Percentiles rank a stretch among this genome's conserved stretches.
These are phyloP conservation scores for Herpetotheres cachinnans DNA, from an alignment of 2,113 vertebrate species.

Conservation along the genomic window DNA sequence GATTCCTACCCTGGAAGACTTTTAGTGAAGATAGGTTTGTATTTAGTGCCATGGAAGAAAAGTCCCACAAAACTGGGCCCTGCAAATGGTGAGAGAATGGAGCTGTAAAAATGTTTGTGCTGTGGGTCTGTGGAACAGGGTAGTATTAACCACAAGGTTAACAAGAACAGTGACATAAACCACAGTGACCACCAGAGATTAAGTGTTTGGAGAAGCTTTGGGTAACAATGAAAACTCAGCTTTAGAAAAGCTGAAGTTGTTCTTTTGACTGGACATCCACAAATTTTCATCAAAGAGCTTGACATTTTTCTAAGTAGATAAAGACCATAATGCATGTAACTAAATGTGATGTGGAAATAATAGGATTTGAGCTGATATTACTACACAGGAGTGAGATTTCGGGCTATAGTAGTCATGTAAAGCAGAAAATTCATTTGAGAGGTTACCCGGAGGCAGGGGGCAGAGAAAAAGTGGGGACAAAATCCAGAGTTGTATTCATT, in stretches of 20 bases:
- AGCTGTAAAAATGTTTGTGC: not conserved
- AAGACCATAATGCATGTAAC: not conserved
- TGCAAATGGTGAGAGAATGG: not conserved
- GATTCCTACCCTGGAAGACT: not conserved
- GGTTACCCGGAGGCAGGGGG: not conserved
- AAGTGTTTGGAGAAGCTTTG: not conserved
- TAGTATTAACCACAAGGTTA: not conserved
- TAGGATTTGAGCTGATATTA: not conserved
- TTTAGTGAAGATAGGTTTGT: not conserved
- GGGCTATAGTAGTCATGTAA: not conserved
- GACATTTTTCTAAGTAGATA: not conserved
- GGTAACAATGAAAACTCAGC: not conserved
- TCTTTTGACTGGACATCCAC: not conserved
- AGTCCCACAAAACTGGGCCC: not conserved
- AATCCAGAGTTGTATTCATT: not conserved
- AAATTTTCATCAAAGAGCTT: not conserved
- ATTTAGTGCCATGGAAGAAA: not conserved
- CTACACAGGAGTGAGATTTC: not conserved
- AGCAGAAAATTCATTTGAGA: not conserved
- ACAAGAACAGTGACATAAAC: not conserved
- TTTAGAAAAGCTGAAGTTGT: not conserved
- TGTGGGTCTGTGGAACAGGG: not conserved
- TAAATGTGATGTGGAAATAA: not conserved
- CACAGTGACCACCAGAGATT: not conserved
- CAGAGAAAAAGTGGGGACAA: not conserved